A percentile compares a stretch with the other conserved stretches of the same genome.
These are phyloP conservation scores for Acanthosepion pharaonis DNA, from an alignment of 2,888 invertebrate genomes.

Conservation along the genomic window DNA sequence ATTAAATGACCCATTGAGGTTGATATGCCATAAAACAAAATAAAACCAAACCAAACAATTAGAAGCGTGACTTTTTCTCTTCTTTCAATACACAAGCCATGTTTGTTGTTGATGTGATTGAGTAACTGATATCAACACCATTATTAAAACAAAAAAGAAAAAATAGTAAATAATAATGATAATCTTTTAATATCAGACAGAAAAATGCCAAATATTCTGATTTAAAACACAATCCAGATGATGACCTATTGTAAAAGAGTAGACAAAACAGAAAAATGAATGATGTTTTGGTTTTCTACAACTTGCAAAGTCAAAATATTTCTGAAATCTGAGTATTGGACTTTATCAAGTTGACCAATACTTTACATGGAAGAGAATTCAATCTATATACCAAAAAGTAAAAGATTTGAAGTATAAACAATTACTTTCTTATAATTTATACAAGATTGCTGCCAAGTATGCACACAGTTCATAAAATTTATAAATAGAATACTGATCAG, in stretches of 20 bases:
- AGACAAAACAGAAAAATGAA: neutral
- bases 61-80: neutral
- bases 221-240: neutral
- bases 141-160: neutral
- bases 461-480: too few relatives aligned
- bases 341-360: neutral
- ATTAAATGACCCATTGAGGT: too few relatives aligned
- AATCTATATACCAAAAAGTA: too few relatives aligned
- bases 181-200: neutral
- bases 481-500: too few relatives aligned
- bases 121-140: neutral
- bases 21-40: too few relatives aligned
- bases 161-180: too few relatives aligned
- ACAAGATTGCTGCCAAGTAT: too few relatives aligned
- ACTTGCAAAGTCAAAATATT: neutral
- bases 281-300: neutral
- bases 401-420: too few relatives aligned
- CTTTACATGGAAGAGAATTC: too few relatives aligned
- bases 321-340: neutral
- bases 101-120: neutral
- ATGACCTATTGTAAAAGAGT: neutral
- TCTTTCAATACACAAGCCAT: neutral
- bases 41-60: too few relatives aligned
- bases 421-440: too few relatives aligned
- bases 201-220: neutral